These are phyloP conservation scores for Xenopus tropicalis DNA, from an alignment of 2,113 vertebrate genomes.

Conservation along the genomic window UCB_Xtro_10.0 CM004452.2:19688001-19688500, in stretches of 20 bases:
- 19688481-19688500: no score
- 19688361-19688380: no score
- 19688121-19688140: background rate
- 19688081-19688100: conserved; percentile 6
- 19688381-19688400: no score
- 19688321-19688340: no score
- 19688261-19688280: no score
- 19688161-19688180: background rate
- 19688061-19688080: background rate
- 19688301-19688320: no score
- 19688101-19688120: background rate
- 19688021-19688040: conserved; percentile 15
- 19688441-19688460: no score
- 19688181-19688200: background rate
- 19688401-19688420: no score
- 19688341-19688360: no score
- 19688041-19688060: background rate
- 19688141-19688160: background rate
- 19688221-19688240: conserved; percentile 9
- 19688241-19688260: conserved; percentile 3
- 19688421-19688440: no score
- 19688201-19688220: conserved; percentile 5
- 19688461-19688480: no score
- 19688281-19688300: no score
- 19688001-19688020: background rate